A percentile compares a stretch with the other conserved stretches of the same genome.
These are phyloP conservation scores for Bombus difficillimus DNA, from an alignment of 1,140 invertebrate genomes.

Conservation along the genomic window DNA sequence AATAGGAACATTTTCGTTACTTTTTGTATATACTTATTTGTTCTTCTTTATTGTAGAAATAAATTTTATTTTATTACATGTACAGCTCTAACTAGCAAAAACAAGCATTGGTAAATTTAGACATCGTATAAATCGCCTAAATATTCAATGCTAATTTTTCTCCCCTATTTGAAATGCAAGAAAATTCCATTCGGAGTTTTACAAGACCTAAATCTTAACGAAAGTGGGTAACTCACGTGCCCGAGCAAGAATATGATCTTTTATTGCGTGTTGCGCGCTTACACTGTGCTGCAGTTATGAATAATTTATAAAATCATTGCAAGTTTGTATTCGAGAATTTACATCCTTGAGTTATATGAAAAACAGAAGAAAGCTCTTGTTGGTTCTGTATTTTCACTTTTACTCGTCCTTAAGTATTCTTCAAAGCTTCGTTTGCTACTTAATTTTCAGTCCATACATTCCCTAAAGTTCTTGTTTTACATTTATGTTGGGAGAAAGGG, in stretches of 20 bases:
- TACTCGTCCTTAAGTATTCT: neutral
- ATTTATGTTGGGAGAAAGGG: neutral
- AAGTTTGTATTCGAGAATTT: constrained; percentile 2
- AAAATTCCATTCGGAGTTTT: neutral
- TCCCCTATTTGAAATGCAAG: neutral
- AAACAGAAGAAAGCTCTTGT: neutral
- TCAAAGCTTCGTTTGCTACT: neutral
- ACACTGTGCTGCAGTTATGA: neutral
- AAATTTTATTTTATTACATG: neutral
- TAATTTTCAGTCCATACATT: neutral
- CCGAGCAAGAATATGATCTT: neutral
- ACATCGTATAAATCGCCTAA: neutral
- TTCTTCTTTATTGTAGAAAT: neutral
- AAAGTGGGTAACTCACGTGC: neutral
- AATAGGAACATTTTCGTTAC: neutral
- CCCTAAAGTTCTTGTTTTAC: neutral
- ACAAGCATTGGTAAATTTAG: neutral
- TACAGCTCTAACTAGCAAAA: neutral
- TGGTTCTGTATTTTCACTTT: constrained; percentile 2
- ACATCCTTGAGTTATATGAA: neutral
- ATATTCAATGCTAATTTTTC: neutral
- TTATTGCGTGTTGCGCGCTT: neutral
- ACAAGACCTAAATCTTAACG: neutral
- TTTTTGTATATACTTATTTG: neutral
- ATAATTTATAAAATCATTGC: constrained; percentile 7